These are phyloP conservation scores for Hydrolagus colliei DNA, from an alignment of 2,797 vertebrate species.

Conservation along the genomic window DNA sequence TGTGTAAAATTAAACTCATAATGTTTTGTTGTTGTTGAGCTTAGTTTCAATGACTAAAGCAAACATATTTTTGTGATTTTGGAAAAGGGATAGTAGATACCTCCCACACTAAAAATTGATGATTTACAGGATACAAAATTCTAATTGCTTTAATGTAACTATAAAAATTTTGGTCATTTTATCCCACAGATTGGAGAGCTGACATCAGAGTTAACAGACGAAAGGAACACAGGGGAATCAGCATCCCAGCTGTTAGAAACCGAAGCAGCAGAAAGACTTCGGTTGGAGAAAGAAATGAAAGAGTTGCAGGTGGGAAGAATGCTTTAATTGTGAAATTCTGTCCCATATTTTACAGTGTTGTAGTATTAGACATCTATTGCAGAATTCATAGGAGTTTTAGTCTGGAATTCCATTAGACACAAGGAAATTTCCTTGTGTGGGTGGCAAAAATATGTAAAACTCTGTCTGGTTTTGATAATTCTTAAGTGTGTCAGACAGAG, in stretches of 20 bases:
- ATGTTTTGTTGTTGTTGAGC: background rate
- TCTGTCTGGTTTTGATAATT: too few relatives aligned
- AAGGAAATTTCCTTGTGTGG: too few relatives aligned
- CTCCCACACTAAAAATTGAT: background rate
- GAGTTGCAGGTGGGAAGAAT: conserved; percentile 75
- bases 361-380: too few relatives aligned
- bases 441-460: too few relatives aligned
- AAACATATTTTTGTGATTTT: background rate
- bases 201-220: conserved; percentile 87
- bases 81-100: too few relatives aligned
- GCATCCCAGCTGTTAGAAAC: conserved; percentile 88
- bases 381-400: too few relatives aligned
- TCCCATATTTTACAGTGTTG: background rate
- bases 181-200: conserved; percentile 78
- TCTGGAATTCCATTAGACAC: too few relatives aligned
- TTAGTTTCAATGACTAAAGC: background rate
- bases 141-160: background rate
- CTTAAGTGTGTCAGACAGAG: too few relatives aligned
- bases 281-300: conserved; percentile 88
- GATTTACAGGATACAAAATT: background rate
- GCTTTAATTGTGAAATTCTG: background rate
- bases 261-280: conserved; percentile 80
- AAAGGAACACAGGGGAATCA: conserved; percentile 86
- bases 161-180: background rate
- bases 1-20: background rate